A percentile compares a stretch with the other conserved stretches of the same genome.
Evolutionary conservation across 2,113 vertebrate genomes (phyloP).

Genomic region (Hemicordylus capensis): DNA sequence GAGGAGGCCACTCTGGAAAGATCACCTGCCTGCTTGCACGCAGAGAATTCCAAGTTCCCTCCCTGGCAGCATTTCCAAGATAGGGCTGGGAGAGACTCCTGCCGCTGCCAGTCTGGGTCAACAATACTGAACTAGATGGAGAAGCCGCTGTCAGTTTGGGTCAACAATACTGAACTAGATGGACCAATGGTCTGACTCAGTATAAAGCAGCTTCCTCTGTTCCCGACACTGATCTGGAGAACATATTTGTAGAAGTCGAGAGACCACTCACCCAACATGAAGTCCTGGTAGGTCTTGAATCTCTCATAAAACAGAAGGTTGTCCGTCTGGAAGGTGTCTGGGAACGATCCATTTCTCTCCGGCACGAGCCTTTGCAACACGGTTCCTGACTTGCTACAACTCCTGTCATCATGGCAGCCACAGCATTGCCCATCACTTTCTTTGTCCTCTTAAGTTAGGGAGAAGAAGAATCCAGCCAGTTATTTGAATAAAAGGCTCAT

Average conservation of each 20-base stretch:
- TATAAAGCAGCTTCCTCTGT: too few relatives aligned
- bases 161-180: too few relatives aligned
- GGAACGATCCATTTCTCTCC: constrained; percentile 73
- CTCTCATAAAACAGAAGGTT: constrained; percentile 91
- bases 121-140: too few relatives aligned
- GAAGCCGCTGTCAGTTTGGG: too few relatives aligned
- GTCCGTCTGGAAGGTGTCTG: constrained; percentile 86
- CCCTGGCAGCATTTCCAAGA: too few relatives aligned
- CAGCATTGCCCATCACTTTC: constrained; percentile 71
- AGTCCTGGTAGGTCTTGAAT: constrained; percentile 94
- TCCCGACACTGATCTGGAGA: too few relatives aligned
- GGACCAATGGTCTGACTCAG: too few relatives aligned
- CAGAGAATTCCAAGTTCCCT: too few relatives aligned
- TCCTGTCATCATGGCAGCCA: constrained; percentile 77
- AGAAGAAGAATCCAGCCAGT: not conserved
- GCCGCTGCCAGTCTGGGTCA: too few relatives aligned
- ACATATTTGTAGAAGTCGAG: not conserved
- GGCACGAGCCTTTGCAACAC: constrained; percentile 74
- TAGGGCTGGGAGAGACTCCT: too few relatives aligned
- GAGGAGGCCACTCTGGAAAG: too few relatives aligned
- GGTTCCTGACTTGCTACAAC: constrained; percentile 64
- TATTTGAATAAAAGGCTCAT: not conserved
- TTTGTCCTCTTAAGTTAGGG: constrained; percentile 66
- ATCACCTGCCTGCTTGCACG: too few relatives aligned
- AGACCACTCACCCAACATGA: constrained; percentile 86